Conservation (phyloP, 2,113 vertebrate species). For the Antechinus stuartii region DNA sequence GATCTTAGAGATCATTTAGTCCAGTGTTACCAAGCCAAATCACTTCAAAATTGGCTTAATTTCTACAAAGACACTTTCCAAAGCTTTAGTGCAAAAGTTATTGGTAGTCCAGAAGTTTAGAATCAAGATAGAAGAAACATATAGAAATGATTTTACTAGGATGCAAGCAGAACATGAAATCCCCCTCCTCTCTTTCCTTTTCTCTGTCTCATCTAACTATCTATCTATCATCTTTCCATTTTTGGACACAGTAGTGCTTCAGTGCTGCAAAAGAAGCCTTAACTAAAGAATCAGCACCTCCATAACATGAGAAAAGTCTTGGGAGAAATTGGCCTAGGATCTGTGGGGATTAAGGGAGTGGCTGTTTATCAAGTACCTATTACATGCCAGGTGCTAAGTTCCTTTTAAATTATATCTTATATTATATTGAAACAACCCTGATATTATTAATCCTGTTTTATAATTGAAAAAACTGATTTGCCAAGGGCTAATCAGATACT, state of each 20-base stretch:
- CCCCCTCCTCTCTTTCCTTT: no score
- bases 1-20: constrained; percentile 11
- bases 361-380: not conserved
- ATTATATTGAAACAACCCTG: not conserved
- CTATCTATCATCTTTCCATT: not conserved
- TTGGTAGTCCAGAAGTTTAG: not conserved
- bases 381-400: not conserved
- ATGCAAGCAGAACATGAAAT: not conserved
- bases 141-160: not conserved
- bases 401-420: not conserved
- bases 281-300: not conserved
- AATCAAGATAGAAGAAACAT: not conserved
- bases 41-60: not conserved
- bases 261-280: not conserved
- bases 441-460: not conserved
- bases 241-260: not conserved
- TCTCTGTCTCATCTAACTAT: not conserved
- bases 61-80: not conserved
- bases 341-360: not conserved
- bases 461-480: not conserved
- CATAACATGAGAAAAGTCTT: not conserved
- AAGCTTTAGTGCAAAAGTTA: not conserved
- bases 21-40: not conserved
- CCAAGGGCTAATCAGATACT: not conserved
- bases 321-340: not conserved